Conservation (phyloP, 2,113 vertebrate species). For the Dunckerocampus dactyliophorus region DNA sequence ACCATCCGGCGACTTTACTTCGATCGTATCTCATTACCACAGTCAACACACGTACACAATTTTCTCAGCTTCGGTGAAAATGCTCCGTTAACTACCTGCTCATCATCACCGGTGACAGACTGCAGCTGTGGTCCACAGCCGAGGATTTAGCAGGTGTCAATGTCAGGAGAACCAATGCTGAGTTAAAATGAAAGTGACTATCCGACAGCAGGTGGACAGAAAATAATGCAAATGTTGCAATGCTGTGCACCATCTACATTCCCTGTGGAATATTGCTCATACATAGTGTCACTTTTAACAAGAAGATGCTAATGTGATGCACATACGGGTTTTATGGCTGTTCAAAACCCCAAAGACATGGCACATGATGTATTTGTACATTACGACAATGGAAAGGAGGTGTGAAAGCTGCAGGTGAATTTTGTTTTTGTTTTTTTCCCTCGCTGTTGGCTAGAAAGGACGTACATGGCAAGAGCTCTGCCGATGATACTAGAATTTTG, state of each 20-base stretch:
- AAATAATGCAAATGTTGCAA: not conserved
- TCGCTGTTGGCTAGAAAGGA: too few relatives aligned
- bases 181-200: not conserved
- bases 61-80: not conserved
- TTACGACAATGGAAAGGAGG: constrained; percentile 6
- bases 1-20: not conserved
- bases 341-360: not conserved
- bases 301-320: not conserved
- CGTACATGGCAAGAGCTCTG: too few relatives aligned
- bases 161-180: not conserved
- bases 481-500: too few relatives aligned
- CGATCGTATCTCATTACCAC: not conserved
- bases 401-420: constrained; percentile 17
- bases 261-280: too few relatives aligned
- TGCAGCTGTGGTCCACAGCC: not conserved
- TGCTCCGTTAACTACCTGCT: not conserved
- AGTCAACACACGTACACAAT: not conserved
- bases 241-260: not conserved
- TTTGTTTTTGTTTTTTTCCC: too few relatives aligned
- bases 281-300: too few relatives aligned
- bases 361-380: constrained; percentile 19
- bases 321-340: not conserved
- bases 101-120: not conserved
- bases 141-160: not conserved
- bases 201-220: not conserved